Percentiles rank a stretch among this genome's conserved stretches.
Conservation (phyloP, 2,797 vertebrate species). For the Anguilla pacifica region DNA sequence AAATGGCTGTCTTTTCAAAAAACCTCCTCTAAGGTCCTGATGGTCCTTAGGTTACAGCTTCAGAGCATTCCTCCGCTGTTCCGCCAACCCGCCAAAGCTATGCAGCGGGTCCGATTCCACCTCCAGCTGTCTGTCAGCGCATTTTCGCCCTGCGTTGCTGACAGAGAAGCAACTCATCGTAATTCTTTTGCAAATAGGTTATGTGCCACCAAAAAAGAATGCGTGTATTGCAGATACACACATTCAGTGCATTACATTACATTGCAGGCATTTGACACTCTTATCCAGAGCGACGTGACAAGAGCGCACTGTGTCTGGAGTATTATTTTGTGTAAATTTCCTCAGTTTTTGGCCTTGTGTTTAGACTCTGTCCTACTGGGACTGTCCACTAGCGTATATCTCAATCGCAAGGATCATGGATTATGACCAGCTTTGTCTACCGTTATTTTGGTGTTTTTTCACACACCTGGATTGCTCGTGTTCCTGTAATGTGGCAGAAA, state of each 20-base stretch:
- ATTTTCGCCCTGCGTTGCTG: not conserved
- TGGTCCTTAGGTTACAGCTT: not conserved
- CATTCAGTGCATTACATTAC: not conserved
- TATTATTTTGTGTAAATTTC: not conserved
- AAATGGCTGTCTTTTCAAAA: not conserved
- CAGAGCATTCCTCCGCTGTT: not conserved
- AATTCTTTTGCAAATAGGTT: not conserved
- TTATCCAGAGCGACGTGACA: too few relatives aligned
- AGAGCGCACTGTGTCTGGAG: not conserved
- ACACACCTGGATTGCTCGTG: too few relatives aligned
- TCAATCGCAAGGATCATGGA: not conserved
- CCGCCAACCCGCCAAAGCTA: not conserved
- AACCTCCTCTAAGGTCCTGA: not conserved
- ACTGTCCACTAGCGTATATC: not conserved
- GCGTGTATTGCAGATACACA: not conserved
- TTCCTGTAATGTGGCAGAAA: too few relatives aligned
- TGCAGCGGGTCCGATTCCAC: not conserved
- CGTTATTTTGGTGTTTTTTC: not conserved
- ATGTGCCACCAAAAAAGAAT: not conserved
- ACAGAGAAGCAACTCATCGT: not conserved
- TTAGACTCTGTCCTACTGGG: not conserved
- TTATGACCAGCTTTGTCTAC: not conserved
- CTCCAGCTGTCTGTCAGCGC: not conserved
- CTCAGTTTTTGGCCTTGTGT: not conserved
- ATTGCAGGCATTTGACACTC: too few relatives aligned